Conservation (phyloP, 53 echinoderm and acorn worm species). For the Crossaster papposus region DNA sequence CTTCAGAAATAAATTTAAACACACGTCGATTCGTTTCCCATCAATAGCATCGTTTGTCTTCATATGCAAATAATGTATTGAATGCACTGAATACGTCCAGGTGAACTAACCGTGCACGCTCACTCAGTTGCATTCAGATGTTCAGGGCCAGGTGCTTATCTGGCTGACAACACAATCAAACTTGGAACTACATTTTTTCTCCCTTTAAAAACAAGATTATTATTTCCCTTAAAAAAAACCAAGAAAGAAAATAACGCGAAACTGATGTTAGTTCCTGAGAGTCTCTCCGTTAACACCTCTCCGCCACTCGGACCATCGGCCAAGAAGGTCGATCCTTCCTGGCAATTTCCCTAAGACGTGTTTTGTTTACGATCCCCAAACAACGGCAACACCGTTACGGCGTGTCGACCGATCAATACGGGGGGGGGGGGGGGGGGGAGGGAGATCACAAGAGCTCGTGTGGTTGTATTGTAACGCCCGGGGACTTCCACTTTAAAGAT, state of each 20-base stretch:
- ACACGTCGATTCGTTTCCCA: no score
- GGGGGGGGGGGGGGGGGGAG: neutral
- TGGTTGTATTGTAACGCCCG: neutral
- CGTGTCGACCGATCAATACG: conserved; percentile 26
- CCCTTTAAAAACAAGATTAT: neutral
- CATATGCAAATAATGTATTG: no score
- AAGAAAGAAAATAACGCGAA: neutral
- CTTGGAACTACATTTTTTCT: no score
- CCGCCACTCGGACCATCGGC: neutral
- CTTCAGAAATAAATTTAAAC: no score
- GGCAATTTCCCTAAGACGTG: conserved; percentile 13
- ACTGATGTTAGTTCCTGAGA: neutral
- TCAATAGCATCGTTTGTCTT: no score
- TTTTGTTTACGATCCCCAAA: neutral
- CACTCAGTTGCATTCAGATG: no score
- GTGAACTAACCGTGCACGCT: no score
- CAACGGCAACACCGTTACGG: conserved; percentile 33
- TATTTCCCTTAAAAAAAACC: neutral
- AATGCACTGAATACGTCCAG: no score
- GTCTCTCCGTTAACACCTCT: neutral
- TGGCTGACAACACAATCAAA: no score
- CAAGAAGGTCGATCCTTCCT: neutral
- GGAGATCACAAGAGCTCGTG: neutral
- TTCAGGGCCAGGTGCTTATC: no score
- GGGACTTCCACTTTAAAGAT: neutral